phyloP scores from a whole-genome alignment of 1,140 invertebrate genomes.

The Panulirus ornatus region DNA sequence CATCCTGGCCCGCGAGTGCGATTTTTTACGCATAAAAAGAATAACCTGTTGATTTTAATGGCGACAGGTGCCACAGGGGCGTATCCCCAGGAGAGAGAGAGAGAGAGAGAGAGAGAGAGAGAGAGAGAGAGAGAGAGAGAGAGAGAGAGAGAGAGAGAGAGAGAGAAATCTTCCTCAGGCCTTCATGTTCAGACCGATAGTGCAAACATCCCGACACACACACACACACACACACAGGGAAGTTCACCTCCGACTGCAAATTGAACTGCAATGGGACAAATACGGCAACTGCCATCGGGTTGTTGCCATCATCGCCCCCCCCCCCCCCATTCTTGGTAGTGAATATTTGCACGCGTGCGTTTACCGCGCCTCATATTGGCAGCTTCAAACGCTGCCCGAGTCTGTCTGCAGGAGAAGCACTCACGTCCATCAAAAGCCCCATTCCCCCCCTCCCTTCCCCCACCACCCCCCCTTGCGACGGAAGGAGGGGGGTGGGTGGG shows the following conservation, averaged over 20 bases:
- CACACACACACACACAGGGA: slow-evolving; percentile 16
- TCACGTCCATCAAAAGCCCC: slow-evolving; percentile 6
- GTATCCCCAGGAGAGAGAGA: background rate
- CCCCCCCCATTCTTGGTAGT: no score
- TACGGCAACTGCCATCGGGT: background rate
- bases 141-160: slow-evolving; percentile 23
- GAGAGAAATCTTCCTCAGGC: background rate
- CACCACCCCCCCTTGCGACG: no score
- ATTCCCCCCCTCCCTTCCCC: no score
- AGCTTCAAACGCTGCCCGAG: background rate
- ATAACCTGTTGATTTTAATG: no score
- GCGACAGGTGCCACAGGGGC: no score
- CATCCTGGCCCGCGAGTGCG: no score
- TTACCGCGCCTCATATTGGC: background rate
- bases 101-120: background rate
- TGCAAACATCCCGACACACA: background rate
- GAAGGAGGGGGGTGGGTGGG: no score
- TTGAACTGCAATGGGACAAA: background rate
- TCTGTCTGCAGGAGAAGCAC: background rate
- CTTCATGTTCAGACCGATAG: background rate
- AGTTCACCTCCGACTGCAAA: background rate
- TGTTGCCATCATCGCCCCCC: background rate
- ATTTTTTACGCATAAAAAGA: no score
- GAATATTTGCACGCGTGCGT: background rate
- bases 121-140: background rate